A percentile compares a stretch with the other conserved stretches of the same genome.
Evolutionary conservation across 2,888 invertebrate genomes (phyloP).

Genomic region (Sphecodes monilicornis): DNA sequence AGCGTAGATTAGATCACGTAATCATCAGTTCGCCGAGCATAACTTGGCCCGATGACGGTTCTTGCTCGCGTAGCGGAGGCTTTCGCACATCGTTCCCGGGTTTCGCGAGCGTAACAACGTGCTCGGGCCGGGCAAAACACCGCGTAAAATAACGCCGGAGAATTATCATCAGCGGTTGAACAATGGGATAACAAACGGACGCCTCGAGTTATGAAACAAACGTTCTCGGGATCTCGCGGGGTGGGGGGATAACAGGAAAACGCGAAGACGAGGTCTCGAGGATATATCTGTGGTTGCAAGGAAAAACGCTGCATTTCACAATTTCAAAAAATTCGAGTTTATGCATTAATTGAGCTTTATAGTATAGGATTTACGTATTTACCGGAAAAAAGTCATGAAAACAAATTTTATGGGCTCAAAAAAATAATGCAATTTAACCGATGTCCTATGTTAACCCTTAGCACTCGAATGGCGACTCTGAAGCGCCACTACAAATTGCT

Average conservation of each 20-base stretch:
- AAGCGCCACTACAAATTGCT: no score
- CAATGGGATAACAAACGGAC: slow-evolving; percentile 27
- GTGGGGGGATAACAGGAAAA: background rate
- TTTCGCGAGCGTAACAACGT: slow-evolving; percentile 10
- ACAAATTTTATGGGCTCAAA: no score
- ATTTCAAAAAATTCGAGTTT: no score
- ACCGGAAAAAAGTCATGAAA: no score
- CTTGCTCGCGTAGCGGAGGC: slow-evolving; percentile 27
- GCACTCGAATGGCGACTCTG: no score
- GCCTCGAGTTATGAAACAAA: background rate
- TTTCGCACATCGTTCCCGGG: slow-evolving; percentile 35
- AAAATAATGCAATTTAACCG: no score
- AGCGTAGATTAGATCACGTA: slow-evolving; percentile 52
- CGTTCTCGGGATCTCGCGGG: background rate
- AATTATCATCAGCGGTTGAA: slow-evolving; percentile 8
- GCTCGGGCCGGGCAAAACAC: slow-evolving; percentile 25
- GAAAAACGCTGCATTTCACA: no score
- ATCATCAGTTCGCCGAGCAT: slow-evolving; percentile 28
- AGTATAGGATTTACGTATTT: no score
- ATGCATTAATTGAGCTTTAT: no score
- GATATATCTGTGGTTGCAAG: no score
- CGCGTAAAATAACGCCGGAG: background rate
- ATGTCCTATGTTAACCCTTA: no score
- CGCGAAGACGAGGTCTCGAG: background rate
- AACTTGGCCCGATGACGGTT: slow-evolving; percentile 54